Conservation (phyloP, 2,797 vertebrate genomes). For the Pitangus sulphuratus region DNA sequence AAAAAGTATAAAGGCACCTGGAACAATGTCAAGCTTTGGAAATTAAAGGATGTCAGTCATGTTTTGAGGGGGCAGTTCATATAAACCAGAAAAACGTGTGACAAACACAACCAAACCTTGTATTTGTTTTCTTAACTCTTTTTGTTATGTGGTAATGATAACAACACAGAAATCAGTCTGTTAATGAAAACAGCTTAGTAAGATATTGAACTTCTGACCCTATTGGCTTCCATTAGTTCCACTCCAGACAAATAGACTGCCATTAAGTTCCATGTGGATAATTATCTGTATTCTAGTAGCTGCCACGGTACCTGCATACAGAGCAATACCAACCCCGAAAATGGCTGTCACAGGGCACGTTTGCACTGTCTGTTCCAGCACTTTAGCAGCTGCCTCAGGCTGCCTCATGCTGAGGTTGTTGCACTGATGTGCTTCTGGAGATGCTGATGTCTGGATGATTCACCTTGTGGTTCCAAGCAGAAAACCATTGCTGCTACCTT, state of each 20-base stretch:
- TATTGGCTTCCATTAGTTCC: background rate
- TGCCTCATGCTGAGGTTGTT: rapidly evolving
- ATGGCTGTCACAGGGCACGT: background rate
- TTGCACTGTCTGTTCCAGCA: background rate
- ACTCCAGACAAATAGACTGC: background rate
- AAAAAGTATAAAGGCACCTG: background rate
- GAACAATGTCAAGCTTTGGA: background rate
- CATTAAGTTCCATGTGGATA: background rate
- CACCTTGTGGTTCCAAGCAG: slow-evolving; percentile 7
- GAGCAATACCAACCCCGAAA: background rate
- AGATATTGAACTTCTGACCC: background rate
- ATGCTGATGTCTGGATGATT: background rate
- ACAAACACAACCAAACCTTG: background rate
- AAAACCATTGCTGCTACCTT: background rate
- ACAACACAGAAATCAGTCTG: background rate
- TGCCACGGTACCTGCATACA: rapidly evolving
- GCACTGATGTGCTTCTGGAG: rapidly evolving
- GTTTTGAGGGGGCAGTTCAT: background rate
- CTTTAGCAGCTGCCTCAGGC: background rate
- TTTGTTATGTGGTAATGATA: background rate
- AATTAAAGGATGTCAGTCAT: background rate
- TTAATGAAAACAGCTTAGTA: background rate
- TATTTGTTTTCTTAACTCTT: background rate
- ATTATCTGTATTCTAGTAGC: background rate
- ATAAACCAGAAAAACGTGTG: background rate